These are phyloP conservation scores for Coilia nasus DNA, from an alignment of 2,797 vertebrate genomes.

Conservation along the genomic window DNA sequence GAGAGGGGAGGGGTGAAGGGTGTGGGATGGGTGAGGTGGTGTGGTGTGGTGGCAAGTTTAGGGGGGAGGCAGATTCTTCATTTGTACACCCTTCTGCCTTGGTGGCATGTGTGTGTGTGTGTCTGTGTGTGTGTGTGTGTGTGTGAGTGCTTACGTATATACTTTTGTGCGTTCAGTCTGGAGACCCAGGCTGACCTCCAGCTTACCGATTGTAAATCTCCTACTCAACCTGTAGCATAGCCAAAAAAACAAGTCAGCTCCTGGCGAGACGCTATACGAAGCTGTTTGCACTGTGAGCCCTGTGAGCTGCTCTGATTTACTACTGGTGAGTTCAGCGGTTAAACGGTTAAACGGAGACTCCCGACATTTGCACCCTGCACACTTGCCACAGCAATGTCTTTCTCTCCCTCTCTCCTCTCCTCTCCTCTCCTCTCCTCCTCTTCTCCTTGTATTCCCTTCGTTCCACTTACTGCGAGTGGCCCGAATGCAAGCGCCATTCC, in stretches of 20 bases:
- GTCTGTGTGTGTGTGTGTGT: background rate
- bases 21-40: background rate
- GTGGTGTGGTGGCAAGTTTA: background rate
- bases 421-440: background rate
- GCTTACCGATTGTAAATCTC: slow-evolving; percentile 10
- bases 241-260: background rate
- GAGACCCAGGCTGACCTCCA: slow-evolving; percentile 37
- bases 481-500: no score
- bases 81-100: slow-evolving; percentile 34
- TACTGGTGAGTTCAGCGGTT: background rate
- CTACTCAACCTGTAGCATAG: background rate
- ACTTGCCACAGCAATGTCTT: background rate
- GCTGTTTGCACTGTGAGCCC: background rate
- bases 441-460: background rate
- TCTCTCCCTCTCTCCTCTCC: background rate
- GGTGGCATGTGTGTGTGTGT: slow-evolving; percentile 35
- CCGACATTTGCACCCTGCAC: slow-evolving; percentile 19
- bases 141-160: slow-evolving; percentile 28
- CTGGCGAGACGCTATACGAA: background rate
- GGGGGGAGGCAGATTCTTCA: slow-evolving; percentile 22
- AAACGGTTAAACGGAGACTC: slow-evolving; percentile 5
- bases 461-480: no score
- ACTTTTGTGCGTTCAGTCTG: slow-evolving; percentile 5
- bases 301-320: slow-evolving; percentile 24
- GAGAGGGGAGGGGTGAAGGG: background rate